phyloP scores from a whole-genome alignment of 2,888 invertebrate species.

The Horisme vitalbata region DNA sequence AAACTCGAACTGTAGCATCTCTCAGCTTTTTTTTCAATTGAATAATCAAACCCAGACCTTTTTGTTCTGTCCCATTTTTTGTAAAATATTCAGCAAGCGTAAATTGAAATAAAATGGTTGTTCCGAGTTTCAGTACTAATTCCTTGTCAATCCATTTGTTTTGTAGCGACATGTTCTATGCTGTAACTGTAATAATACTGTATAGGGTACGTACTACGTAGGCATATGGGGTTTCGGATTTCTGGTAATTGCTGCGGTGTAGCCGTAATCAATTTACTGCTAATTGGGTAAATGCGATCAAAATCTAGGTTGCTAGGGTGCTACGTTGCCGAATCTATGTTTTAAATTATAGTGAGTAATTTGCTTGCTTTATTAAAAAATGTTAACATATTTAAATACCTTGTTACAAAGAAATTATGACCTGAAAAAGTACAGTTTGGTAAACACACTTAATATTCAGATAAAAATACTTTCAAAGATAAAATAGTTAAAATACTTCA shows the following conservation, averaged over 20 bases:
- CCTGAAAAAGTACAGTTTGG: too few species aligned
- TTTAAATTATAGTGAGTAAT: conserved; percentile 1
- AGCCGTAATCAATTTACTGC: conserved; percentile 23
- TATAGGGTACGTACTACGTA: too few species aligned
- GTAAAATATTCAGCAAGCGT: conserved; percentile 8
- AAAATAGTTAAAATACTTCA: too few species aligned
- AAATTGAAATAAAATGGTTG: conserved; percentile 14
- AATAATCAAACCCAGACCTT: conserved; percentile 11
- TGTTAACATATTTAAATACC: too few species aligned
- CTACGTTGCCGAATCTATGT: conserved; percentile 4
- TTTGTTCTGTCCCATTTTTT: conserved; percentile 14
- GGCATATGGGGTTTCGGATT: conserved; percentile 1
- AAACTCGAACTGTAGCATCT: conserved; percentile 1
- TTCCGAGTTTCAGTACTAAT: conserved; percentile 6
- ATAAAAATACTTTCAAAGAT: too few species aligned
- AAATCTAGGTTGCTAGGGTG: conserved; percentile 16
- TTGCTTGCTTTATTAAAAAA: background rate
- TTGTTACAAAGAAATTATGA: too few species aligned
- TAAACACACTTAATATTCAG: too few species aligned
- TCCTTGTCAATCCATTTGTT: conserved; percentile 10
- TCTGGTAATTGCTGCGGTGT: conserved; percentile 18
- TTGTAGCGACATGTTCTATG: background rate
- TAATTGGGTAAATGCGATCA: conserved; percentile 20
- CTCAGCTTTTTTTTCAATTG: conserved; percentile 4
- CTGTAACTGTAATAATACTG: too few species aligned